Base-by-base conservation (phyloP, 2,888 invertebrate species). In the Sphinx pinastri region DNA sequence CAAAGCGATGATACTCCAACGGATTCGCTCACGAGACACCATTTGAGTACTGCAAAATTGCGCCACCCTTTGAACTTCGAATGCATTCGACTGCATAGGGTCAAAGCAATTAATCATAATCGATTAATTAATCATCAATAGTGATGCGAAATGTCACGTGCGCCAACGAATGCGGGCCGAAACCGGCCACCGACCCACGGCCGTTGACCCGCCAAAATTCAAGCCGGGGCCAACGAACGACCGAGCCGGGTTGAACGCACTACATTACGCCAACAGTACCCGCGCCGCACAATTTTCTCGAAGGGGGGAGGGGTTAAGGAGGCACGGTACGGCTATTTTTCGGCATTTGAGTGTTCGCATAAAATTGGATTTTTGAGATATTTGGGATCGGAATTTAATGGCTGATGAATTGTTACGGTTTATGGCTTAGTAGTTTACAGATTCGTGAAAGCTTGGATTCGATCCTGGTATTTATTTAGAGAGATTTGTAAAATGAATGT, bases 121-220 rank as follows among this genome's bases (percentile, higher is more conserved):
- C 63, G 63, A 63, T 63, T 47, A 49, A 63, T 63, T 49, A 63
- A 52, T 55, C 51, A 66, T 45, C 54, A 52, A 63, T 55, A 69
- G 49, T 63, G 49, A 58, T 51, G 69, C 69, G 60, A 79, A 79
- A 76, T 76, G 78, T 84, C 83, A 86, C 83, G 80, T 83, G 82
- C 73, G 52, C 69, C 68, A 54, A 67, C 68, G 68, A 73, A 70
- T 74, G 58, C 75, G 70, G 72, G 78, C 78, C 74, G 49, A 68
- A 78, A 74, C 76, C 86, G 87, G 87, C 80, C 88, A 86, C 74
- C 83, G 86, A 82, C 84, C 85, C 83, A 63, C 63, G 90, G 88
- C 76, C 88, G 75, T 71, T 81, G 91, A 89, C 83, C 92, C 79
- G 86, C 89, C 88, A 87, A 91, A 91, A 83, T 87, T 88, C 79